A percentile compares a stretch with the other conserved stretches of the same genome.
These are phyloP conservation scores for Trachymyrmex septentrionalis DNA, from an alignment of 1,140 invertebrate genomes.

Conservation along the genomic window DNA sequence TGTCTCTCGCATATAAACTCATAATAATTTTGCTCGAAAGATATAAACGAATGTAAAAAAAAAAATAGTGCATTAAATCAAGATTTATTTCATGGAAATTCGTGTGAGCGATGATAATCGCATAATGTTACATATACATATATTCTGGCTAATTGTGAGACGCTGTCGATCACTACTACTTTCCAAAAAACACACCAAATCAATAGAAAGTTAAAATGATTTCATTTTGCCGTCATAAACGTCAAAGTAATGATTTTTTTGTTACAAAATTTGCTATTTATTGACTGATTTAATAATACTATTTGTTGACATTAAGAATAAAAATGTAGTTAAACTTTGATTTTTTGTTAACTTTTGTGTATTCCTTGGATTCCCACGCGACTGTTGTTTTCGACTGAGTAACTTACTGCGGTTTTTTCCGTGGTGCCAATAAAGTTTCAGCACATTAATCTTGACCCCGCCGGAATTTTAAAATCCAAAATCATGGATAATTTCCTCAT, in stretches of 20 bases:
- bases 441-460: not conserved
- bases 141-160: not conserved
- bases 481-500: too few species aligned
- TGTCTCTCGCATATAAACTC: not conserved
- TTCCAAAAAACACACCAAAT: not conserved
- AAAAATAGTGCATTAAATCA: not conserved
- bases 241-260: too few species aligned
- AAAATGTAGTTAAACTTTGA: too few species aligned
- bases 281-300: too few species aligned
- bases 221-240: too few species aligned
- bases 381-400: too few species aligned
- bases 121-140: not conserved
- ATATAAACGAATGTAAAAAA: not conserved
- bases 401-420: conserved; percentile 3
- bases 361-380: too few species aligned
- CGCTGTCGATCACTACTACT: conserved; percentile 49
- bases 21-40: not conserved
- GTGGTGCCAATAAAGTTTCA: conserved; percentile 46
- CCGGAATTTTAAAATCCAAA: too few species aligned
- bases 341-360: too few species aligned
- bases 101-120: not conserved
- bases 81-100: not conserved
- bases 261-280: too few species aligned
- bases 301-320: too few species aligned
- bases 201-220: too few species aligned